phyloP scores from a whole-genome alignment of 2,113 vertebrate species.

The Anas platyrhynchos region DNA sequence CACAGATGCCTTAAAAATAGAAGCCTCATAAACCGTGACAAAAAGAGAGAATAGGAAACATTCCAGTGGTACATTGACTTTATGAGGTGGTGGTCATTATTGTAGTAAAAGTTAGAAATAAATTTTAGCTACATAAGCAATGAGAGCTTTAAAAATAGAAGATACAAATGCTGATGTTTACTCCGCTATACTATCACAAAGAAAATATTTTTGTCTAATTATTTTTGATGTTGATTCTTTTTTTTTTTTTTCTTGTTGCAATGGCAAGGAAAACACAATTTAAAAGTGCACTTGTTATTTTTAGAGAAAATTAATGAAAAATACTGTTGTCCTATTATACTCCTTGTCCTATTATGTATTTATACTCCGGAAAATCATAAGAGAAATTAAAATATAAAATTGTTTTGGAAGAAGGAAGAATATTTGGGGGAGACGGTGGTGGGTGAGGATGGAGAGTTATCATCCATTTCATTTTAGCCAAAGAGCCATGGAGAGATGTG shows the following conservation, averaged over 20 bases:
- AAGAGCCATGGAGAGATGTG: neutral
- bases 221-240: neutral
- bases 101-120: neutral
- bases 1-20: neutral
- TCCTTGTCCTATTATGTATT: neutral
- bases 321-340: neutral
- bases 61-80: neutral
- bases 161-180: neutral
- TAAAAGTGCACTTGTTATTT: accelerated
- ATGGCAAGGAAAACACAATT: neutral
- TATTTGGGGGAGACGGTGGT: neutral
- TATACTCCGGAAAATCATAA: neutral
- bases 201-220: neutral
- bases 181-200: neutral
- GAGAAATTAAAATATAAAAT: neutral
- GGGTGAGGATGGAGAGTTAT: neutral
- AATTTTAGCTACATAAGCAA: neutral
- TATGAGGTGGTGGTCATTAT: neutral
- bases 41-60: neutral
- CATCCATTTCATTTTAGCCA: accelerated
- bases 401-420: neutral
- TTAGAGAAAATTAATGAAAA: neutral
- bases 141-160: neutral
- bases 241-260: neutral
- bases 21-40: neutral